Evolutionary conservation across 2,888 invertebrate genomes (phyloP), one percentile per base, ranked within the genome.

Genomic region (Boloria selene): DNA sequence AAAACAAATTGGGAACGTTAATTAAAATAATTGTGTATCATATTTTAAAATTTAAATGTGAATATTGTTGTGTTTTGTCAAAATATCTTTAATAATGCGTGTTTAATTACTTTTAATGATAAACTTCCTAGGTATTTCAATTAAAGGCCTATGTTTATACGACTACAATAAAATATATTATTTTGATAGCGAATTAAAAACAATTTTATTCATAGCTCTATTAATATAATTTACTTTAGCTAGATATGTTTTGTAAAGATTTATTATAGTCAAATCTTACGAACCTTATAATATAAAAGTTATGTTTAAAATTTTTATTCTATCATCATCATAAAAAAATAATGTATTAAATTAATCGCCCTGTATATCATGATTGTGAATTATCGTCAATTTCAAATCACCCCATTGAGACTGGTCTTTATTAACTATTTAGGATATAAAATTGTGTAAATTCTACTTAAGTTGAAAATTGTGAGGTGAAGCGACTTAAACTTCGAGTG

Each of bases 331-430:
- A 10, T 22, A 1, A 22, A 13, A 45, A 45, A 16, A 16, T 45
- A 47, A 45, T 45, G 5, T 56, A 56, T 44, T 56, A 45, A 45
- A 26, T 45, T 45, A 56, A 56, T 56, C 56, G 26, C 5, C n/a
- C 56, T 56, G 56, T 56, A 56, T 56, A 56, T 56, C 44, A 56
- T 56, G 26, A 56, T 56, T 56, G 58, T 64, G 52, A 64, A 76
- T 74, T 75, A 72, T 76, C 67, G 87, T 87, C 87, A 87, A 87
- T 86, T 87, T 81, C 74, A 71, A 75, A 81, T 77, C 76, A 78
- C 78, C 79, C 77, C 80, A 85, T 82, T 86, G 83, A 88, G 81
- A 83, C 82, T 87, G 83, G 80, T 85, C 83, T 85, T 53, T 65
- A 61, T 67, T 75, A 75, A 61, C 50, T 61, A 56, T 64, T 65